phyloP scores from a whole-genome alignment of 2,797 vertebrate genomes.

The Steatocranus sp. region DNA sequence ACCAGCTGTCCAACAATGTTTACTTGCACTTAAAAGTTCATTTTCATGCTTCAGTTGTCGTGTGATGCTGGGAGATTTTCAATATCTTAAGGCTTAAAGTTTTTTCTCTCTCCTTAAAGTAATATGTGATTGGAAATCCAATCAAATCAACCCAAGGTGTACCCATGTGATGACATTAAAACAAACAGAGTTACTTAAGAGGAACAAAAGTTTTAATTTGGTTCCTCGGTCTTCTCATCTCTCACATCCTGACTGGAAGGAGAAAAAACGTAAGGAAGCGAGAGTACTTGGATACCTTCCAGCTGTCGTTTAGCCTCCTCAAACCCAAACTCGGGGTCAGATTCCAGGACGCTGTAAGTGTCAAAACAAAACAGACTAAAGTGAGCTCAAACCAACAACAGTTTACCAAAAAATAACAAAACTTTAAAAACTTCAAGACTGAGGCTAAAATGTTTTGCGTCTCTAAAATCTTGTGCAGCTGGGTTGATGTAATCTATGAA shows the following conservation, averaged over 20 bases:
- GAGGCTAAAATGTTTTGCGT: not conserved
- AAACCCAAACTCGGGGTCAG: conserved; percentile 93
- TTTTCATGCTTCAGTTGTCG: not conserved
- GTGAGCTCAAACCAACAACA: not conserved
- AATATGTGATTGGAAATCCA: not conserved
- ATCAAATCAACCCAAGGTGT: not conserved
- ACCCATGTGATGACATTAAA: too few relatives aligned
- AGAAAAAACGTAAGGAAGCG: not conserved
- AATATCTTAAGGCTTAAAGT: accelerated
- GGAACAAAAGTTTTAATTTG: not conserved
- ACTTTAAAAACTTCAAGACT: not conserved
- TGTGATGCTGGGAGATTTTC: not conserved
- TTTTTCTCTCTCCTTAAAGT: not conserved
- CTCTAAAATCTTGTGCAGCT: not conserved
- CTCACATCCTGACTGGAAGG: not conserved
- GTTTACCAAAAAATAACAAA: not conserved
- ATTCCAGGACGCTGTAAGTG: conserved; percentile 86
- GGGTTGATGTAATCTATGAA: not conserved
- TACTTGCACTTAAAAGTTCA: not conserved
- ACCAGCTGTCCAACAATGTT: not conserved
- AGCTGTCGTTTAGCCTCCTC: conserved; percentile 91
- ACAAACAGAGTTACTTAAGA: not conserved
- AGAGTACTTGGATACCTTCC: conserved; percentile 79
- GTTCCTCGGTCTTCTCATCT: not conserved
- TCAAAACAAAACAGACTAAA: not conserved